Conservation (phyloP, 2,888 invertebrate species). For the Venustoraphidia nigricollis region DNA sequence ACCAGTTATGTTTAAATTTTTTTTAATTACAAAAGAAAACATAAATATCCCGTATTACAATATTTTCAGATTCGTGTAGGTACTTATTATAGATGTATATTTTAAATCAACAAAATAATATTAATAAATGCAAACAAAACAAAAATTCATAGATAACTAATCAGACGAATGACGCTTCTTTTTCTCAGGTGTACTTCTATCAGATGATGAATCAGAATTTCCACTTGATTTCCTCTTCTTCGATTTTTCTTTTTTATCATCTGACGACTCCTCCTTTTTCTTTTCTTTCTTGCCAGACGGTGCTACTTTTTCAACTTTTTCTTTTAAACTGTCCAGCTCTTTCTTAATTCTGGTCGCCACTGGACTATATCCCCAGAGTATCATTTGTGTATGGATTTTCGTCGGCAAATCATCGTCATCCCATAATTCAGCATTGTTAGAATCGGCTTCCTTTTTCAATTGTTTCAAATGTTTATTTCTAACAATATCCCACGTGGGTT, state of each 20-base stretch:
- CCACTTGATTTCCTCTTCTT: constrained; percentile 20
- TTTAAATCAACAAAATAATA: too few species aligned
- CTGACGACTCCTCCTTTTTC: constrained; percentile 6
- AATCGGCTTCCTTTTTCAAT: constrained; percentile 38
- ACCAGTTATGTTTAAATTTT: too few species aligned
- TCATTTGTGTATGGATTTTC: constrained; percentile 46
- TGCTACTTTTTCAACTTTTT: constrained; percentile 24
- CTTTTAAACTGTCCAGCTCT: constrained; percentile 29
- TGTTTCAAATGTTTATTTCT: constrained; percentile 46
- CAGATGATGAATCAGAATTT: constrained; percentile 13
- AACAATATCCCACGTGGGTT: constrained; percentile 59
- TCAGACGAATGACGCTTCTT: constrained; percentile 11
- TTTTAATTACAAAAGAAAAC: too few species aligned
- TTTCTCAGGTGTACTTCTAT: constrained; percentile 22
- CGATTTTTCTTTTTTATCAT: constrained; percentile 10
- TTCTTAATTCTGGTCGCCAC: constrained; percentile 52
- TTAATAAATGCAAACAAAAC: too few species aligned
- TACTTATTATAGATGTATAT: too few species aligned
- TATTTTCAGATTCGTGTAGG: too few species aligned
- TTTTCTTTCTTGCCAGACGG: constrained; percentile 17
- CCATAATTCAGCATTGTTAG: constrained; percentile 45
- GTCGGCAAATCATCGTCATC: constrained; percentile 50
- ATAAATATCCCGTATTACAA: too few species aligned
- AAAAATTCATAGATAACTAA: background rate
- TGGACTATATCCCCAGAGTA: constrained; percentile 64